Evolutionary conservation across 2,888 invertebrate genomes (phyloP), one percentile per base, ranked within the genome.

Genomic region (Bombyx huttoni): DNA sequence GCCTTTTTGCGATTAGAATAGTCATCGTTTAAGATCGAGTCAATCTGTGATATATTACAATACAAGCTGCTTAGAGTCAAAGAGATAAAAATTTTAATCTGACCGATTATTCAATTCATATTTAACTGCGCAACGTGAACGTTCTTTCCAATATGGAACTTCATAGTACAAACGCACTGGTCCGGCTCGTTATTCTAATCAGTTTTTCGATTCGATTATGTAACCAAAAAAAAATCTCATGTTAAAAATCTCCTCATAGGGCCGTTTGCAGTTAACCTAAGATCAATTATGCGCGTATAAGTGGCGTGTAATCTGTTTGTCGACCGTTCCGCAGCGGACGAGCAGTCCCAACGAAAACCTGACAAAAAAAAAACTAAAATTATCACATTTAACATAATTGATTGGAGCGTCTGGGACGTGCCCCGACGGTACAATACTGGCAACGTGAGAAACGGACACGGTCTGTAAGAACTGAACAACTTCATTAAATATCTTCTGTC

Each of bases 401-500:
- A 86, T 86, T 85, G 86, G 78, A 68, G 75, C 74, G 76, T 78
- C 74, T 68, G 75, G 74, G 81, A 84, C 84, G 82, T 81, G 86
- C 81, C 76, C 67, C 75, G 40, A 24, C 5, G 5, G 40, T 71
- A 82, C 81, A 83, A 81, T 78, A 70, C 72, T 63, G 66, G 62
- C 63, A 70, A 64, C 86, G 86, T 86, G 87, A 78, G 86, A 86
- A 83, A 70, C 67, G 70, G 56, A 61, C 64, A 63, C 61, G 62
- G 65, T n/a, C 48, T n/a, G 13, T 62, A 62, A 59, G 82, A 81
- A 74, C 65, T 57, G 66, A 12, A 88, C 81, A 75, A 81, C 86
- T 87, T 85, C 86, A 86, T 88, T 86, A 86, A 86, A 82, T 87
- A 86, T 77, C 85, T 81, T 81, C 83, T 86, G 87, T 88, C 87